Percentiles rank a stretch among this genome's conserved stretches.
Conservation (phyloP, 2,888 invertebrate species). For the Oegoconia quadripuncta region DNA sequence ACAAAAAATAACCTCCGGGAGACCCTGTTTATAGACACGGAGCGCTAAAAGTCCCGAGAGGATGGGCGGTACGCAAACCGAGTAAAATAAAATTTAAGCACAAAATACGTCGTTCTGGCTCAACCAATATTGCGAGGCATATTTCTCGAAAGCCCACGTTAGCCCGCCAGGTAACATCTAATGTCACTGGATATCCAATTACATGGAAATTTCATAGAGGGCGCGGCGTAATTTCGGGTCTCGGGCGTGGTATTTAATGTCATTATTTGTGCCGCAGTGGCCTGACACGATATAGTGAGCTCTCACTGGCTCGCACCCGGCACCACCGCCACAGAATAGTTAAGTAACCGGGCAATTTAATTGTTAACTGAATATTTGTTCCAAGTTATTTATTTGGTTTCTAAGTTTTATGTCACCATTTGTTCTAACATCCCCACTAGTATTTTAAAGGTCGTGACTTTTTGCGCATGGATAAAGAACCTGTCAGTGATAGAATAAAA, state of each 20-base stretch:
- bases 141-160: constrained; percentile 19
- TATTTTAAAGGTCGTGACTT: no score
- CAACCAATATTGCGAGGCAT: constrained; percentile 7
- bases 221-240: constrained; percentile 30
- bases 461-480: no score
- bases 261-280: constrained; percentile 30
- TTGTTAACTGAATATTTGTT: neutral
- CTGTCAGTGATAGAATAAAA: no score
- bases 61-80: neutral
- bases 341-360: no score
- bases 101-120: constrained; percentile 3
- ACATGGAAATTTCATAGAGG: constrained; percentile 54
- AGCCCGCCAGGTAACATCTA: constrained; percentile 21
- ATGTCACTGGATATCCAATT: constrained; percentile 46
- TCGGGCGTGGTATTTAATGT: constrained; percentile 38
- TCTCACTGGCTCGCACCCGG: constrained; percentile 2
- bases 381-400: no score
- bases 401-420: no score
- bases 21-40: no score
- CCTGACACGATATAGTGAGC: constrained; percentile 22
- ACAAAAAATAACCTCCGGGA: no score
- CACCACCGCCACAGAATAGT: no score
- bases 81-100: constrained; percentile 3
- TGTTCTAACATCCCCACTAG: no score
- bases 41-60: no score